Base-by-base conservation (phyloP, 2,113 vertebrate genomes). In the Eubucco bourcierii region DNA sequence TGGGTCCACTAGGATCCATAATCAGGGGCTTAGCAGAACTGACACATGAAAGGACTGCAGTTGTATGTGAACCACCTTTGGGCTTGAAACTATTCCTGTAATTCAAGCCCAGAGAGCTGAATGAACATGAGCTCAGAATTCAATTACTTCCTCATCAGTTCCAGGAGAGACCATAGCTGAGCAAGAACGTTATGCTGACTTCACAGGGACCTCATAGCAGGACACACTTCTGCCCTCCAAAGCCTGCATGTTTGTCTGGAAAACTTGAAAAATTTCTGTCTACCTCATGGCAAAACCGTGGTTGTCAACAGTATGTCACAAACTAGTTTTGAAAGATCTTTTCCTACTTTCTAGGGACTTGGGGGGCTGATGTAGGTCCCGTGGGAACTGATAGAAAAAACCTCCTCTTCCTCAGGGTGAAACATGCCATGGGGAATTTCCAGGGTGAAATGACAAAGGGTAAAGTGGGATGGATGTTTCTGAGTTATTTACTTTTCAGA, bases 161-260 rank as follows among this genome's bases (percentile, higher is more conserved):
- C 21, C 29, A 37, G 39, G 0, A 65, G 50, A 73, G 52, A 50
- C 19, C 10, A 28, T 11, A 63, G 60, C 31, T 73, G 75, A 55
- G 37, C 28, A n/a, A 84, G 63, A 90, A 61, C 15, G 3, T 21
- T 21, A 10, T 1, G 21, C 61, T 83, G 44, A 27, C 60, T 67
- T 77, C 0, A 0, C 0, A 1, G 63, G 50, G 14, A 60, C 63
- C n/a, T 12, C n/a, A 10, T 46, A 39, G 34, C 14, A 73, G 52
- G 23, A 76, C 18, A 50, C 16, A 41, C 14, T 65, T 28, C 13
- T 79, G n/a, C 80, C 59, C 39, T 88, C 64, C n/a, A 53, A 31
- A 70, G 70, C 39, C n/a, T 33, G 27, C 12, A 5, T 9, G 4
- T 78, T 64, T 52, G 24, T 16, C n/a, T 73, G 74, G 59, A 78